Evolutionary conservation across 2,888 invertebrate genomes (phyloP).

Genomic region (Lagria hirta): DNA sequence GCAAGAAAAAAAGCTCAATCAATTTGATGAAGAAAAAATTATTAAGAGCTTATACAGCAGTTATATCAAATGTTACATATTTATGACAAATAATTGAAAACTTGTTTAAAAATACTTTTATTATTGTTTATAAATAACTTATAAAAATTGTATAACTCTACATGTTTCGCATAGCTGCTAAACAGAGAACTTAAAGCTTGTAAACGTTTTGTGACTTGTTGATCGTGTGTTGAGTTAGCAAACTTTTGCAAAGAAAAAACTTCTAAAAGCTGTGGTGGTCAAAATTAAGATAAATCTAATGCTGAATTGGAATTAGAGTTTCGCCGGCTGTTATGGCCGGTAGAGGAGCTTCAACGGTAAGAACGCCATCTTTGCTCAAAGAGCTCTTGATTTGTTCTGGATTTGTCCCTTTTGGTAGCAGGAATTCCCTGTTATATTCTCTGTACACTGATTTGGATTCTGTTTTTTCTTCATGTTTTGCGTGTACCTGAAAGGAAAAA

Average conservation of each 20-base stretch:
- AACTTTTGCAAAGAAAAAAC: constrained; percentile 18
- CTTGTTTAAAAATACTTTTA: constrained; percentile 41
- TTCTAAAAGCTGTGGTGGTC: constrained; percentile 13
- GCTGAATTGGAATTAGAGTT: constrained; percentile 80
- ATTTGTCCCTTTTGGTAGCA: constrained; percentile 94
- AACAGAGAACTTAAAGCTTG: constrained; percentile 22
- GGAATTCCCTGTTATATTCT: constrained; percentile 97
- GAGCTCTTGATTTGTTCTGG: constrained; percentile 96
- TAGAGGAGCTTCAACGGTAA: constrained; percentile 95
- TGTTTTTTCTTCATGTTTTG: constrained; percentile 97
- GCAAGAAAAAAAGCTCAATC: constrained; percentile 4
- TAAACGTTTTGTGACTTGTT: constrained; percentile 14
- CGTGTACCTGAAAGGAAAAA: constrained; percentile 77
- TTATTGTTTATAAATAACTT: constrained; percentile 54
- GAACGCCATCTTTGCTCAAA: constrained; percentile 92
- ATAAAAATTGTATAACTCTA: constrained; percentile 45
- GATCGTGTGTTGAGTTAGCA: constrained; percentile 28
- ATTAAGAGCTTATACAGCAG: too few relatives aligned
- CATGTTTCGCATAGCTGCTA: constrained; percentile 24
- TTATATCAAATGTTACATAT: too few relatives aligned
- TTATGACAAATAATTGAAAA: too few relatives aligned
- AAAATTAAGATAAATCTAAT: constrained; percentile 49
- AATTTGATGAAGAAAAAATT: too few relatives aligned
- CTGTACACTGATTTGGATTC: constrained; percentile 96
- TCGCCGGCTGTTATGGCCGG: constrained; percentile 82